Evolutionary conservation across 2,113 vertebrate genomes (phyloP), one percentile per base, ranked within the genome.

Genomic region (Calyptomena viridis): DNA sequence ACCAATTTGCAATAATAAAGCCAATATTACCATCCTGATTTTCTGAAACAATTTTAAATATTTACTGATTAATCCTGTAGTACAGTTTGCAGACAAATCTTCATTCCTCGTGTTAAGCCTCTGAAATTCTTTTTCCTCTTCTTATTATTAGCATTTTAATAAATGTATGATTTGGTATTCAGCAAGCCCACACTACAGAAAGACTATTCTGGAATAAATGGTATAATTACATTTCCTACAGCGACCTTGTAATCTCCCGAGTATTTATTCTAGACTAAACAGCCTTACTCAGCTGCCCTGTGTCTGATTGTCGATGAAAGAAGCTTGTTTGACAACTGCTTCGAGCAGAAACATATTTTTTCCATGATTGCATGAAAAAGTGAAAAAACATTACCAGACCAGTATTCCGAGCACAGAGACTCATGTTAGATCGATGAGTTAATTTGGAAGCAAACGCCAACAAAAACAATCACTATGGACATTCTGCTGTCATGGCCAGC

Each of bases 181-280:
- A 67, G 94, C 95, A 97, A 95, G 44, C 91, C 82, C 81, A 89
- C 83, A 55, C 94, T 95, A 98, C 93, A 97, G 97, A 94, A 98
- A 97, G 96, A 96, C 87, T 95, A 74, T 96, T 98, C 97, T 98
- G 95, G 98, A 96, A 98, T 97, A 96, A 97, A 97, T 74, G 95
- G 91, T 89, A 96, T 98, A 98, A 98, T 98, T 98, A 98, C 97
- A 98, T 98, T 98, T 99, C 98, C 98, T 98, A 93, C 91, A 96
- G 96, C 87, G 96, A 98, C 97, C 97, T 98, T 96, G 96, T 97
- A 98, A 98, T 98, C 99, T 98, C 98, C 81, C 44, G 98, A 99
- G 98, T 97, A 97, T 98, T 98, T 97, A 97, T 97, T 97, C 98
- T 97, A 99, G 99, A 99, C 99, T 99, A 99, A 99, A 99, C 99